phyloP scores from a whole-genome alignment of 2,888 invertebrate species.

The Aricia artaxerxes region DNA sequence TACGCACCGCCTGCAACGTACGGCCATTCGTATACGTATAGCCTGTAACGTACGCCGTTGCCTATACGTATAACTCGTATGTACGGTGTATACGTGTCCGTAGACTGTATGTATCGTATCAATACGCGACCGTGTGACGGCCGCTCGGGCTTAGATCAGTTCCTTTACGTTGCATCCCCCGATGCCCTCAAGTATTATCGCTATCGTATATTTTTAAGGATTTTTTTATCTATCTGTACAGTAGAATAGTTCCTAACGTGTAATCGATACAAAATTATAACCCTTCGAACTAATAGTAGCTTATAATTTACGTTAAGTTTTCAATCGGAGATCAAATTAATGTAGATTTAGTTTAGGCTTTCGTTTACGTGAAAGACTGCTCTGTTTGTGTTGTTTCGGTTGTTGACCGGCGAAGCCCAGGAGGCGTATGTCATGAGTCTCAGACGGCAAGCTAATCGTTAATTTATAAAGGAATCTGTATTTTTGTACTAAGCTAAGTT shows the following conservation, averaged over 20 bases:
- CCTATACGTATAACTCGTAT: not conserved
- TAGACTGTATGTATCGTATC: constrained; percentile 48
- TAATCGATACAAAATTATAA: constrained; percentile 77
- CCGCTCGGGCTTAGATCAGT: constrained; percentile 52
- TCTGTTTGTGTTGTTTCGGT: constrained; percentile 54
- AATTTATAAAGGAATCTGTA: constrained; percentile 74
- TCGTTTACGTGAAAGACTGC: constrained; percentile 72
- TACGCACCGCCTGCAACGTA: too few relatives aligned
- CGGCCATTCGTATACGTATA: not conserved
- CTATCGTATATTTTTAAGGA: constrained; percentile 55
- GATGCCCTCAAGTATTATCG: constrained; percentile 50
- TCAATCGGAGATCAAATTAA: constrained; percentile 62
- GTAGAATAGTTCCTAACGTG: constrained; percentile 77
- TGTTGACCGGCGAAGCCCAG: constrained; percentile 54
- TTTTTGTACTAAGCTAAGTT: constrained; percentile 74
- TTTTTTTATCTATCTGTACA: constrained; percentile 70
- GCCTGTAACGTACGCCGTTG: not conserved
- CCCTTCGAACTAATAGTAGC: constrained; percentile 68
- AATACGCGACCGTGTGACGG: constrained; percentile 57
- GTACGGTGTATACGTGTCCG: constrained; percentile 30
- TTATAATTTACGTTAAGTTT: constrained; percentile 57
- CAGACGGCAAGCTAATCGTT: constrained; percentile 75
- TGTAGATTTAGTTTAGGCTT: constrained; percentile 54
- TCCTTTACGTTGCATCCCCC: constrained; percentile 47
- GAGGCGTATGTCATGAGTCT: constrained; percentile 72